Evolutionary conservation across 2,888 invertebrate species (phyloP), one percentile per base, ranked within the genome.

Genomic region (Limnephilus lunatus): DNA sequence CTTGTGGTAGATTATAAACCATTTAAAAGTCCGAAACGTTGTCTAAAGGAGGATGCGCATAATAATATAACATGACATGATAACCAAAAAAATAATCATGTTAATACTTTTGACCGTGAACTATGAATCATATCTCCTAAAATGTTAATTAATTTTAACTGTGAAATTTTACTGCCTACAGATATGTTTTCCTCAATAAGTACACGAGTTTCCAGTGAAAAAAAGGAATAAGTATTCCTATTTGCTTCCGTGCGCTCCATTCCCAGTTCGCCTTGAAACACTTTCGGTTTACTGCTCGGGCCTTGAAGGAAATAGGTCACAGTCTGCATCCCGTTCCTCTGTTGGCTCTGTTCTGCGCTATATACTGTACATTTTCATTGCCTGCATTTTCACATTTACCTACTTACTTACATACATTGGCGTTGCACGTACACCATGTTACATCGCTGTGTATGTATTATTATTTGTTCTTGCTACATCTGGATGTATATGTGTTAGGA

Each of bases 201-300:
- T 83, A 39, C n/a, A 39, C 3, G 85, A 11, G 85, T 35, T 35
- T 85, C n/a, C 39, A 35, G 39, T 39, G 32, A 68, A n/a, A 25
- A 35, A 25, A 83, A 35, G 35, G 12, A 32, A 83, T 83, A 31
- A 32, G 12, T 83, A 32, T 31, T 39, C 25, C 85, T 11, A 85
- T 85, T 39, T 85, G 85, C 14, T 82, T 82, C 31, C 32, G 32
- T 82, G 85, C 25, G 68, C 11, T 85, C 39, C 85, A 19, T 39
- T 85, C 32, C 39, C 25, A 0, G 39, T 32, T 85, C 4, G 85
- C 85, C 85, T 85, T 85, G 85, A n/a, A 35, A 85, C 39, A 85
- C 85, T 85, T 85, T 85, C 85, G 85, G 85, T 14, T 85, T 35
- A 85, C 85, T 85, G 85, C 32, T 25, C 39, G 85, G 85, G 85